Evolutionary conservation across 2,888 invertebrate species (phyloP), one percentile per base, ranked within the genome.

Genomic region (Tachina fera): DNA sequence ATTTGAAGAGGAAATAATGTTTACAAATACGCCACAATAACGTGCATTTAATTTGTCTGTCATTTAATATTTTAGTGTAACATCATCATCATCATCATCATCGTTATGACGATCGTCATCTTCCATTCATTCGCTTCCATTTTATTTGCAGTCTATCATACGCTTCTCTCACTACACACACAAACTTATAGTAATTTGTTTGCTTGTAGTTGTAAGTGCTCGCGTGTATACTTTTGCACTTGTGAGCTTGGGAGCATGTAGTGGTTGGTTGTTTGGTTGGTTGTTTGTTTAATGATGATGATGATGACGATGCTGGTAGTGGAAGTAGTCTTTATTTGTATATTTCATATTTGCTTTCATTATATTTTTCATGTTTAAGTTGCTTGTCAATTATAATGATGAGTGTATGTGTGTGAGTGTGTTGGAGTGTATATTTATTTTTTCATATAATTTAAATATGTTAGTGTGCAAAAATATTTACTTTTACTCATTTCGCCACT

Each of bases 361-460:
- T 81, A 74, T 74, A 72, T 77, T 80, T 81, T 81, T 56, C 68
- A 74, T 81, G 81, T 81, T 80, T 70, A 72, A 61, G 68, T 70
- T 81, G 67, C 56, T 74, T 85, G 84, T 85, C 77, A 81, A 85
- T 85, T 85, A 81, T 85, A 65, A 76, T 76, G 70, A 76, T 70
- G n/a, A n/a, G n/a, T n/a, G 82, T n/a, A 47, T 53, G 67, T 31
- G 11, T 13, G 41, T 60, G 41, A 43, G 39, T n/a, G 41, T 53
- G 31, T 45, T 45, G 8, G 56, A 6, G 41, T 41, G 41, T 60
- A 53, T 67, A 19, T 31, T 47, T 67, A 67, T 31, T 49, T 49
- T 22, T 31, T 67, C n/a, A 0, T 51, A n/a, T 9, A 11, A 39
- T 51, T 49, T 65, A 9, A 41, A 41, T 67, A 39, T 41, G 47